phyloP scores from a whole-genome alignment of 2,797 vertebrate genomes.

The Lithobates sylvaticus region DNA sequence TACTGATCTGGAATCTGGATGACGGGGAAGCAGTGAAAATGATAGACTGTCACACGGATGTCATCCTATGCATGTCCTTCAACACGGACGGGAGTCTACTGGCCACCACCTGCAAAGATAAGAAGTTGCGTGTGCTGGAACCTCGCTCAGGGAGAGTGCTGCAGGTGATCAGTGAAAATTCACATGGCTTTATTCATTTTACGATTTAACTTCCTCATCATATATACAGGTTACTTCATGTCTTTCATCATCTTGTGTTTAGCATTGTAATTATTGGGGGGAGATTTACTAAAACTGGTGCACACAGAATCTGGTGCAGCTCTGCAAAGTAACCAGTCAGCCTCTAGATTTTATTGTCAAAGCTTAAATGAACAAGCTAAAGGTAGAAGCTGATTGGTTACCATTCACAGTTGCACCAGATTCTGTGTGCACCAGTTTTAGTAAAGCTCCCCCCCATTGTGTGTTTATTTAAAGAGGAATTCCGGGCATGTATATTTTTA shows the following conservation, averaged over 20 bases:
- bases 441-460: too few relatives aligned
- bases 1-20: slow-evolving; percentile 98
- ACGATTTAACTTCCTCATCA: background rate
- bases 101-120: slow-evolving; percentile 96
- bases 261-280: too few relatives aligned
- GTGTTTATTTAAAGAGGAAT: too few relatives aligned
- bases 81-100: slow-evolving; percentile 94
- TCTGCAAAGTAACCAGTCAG: too few relatives aligned
- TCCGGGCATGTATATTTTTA: too few relatives aligned
- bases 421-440: too few relatives aligned
- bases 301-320: too few relatives aligned
- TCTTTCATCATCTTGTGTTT: background rate
- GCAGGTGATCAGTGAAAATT: slow-evolving; percentile 78
- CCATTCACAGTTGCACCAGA: too few relatives aligned
- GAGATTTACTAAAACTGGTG: too few relatives aligned
- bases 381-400: too few relatives aligned
- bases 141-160: slow-evolving; percentile 92
- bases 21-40: slow-evolving; percentile 95
- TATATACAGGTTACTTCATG: background rate
- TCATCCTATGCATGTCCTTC: slow-evolving; percentile 97
- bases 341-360: too few relatives aligned
- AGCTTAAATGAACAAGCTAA: too few relatives aligned
- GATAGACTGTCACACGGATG: slow-evolving; percentile 96
- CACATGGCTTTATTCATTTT: background rate
- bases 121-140: slow-evolving; percentile 91